phyloP scores from a whole-genome alignment of 1,140 invertebrate species.

The Trypoxylus dichotomus region DNA sequence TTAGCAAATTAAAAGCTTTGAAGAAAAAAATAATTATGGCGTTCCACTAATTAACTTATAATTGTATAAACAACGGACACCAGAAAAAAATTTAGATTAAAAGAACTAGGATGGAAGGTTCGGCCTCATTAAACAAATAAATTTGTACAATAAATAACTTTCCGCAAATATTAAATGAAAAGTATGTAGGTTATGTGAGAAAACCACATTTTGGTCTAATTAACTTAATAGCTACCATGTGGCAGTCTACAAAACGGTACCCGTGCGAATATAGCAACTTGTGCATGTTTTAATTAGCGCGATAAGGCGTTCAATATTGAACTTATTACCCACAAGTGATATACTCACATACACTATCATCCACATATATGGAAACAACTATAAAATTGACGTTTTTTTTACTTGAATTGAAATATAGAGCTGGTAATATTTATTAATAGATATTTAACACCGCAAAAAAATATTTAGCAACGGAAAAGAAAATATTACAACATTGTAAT shows the following conservation, averaged over 20 bases:
- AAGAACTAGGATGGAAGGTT: slow-evolving; percentile 7
- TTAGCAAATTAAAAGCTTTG: too few species aligned
- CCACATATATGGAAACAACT: too few species aligned
- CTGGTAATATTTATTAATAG: too few species aligned
- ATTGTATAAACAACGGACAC: neutral
- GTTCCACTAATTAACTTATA: neutral
- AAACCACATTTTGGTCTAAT: slow-evolving; percentile 15
- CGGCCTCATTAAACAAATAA: neutral
- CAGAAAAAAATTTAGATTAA: neutral
- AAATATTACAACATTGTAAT: too few species aligned
- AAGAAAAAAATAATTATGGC: neutral
- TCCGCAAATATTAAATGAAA: slow-evolving; percentile 11
- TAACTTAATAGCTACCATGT: neutral
- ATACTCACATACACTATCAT: too few species aligned
- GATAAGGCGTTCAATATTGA: neutral
- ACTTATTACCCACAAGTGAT: too few species aligned
- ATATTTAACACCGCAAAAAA: too few species aligned
- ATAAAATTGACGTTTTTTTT: too few species aligned
- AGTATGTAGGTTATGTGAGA: slow-evolving; percentile 18
- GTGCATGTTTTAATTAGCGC: neutral
- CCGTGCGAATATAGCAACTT: neutral
- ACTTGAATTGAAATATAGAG: too few species aligned
- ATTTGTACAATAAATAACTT: neutral
- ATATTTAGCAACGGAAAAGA: too few species aligned
- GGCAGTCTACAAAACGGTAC: neutral